These are phyloP conservation scores for Pardalotus punctatus DNA, from an alignment of 2,113 vertebrate genomes.

Conservation along the genomic window DNA sequence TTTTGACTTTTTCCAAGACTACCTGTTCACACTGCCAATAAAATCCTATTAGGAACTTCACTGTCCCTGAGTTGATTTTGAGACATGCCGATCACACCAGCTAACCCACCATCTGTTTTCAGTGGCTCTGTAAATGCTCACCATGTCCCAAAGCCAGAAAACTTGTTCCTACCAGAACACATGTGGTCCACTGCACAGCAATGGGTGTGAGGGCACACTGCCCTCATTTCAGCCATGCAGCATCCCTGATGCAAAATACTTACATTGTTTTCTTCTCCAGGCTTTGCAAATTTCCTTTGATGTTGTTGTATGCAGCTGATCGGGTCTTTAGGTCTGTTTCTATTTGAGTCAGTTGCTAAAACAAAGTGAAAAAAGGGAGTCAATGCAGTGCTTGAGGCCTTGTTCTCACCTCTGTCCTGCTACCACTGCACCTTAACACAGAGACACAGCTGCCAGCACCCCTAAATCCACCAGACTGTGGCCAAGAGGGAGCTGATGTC, in stretches of 20 bases:
- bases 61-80: background rate
- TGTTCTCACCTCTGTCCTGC: background rate
- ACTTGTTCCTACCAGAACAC: background rate
- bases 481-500: fast-evolving
- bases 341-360: conserved; percentile 88
- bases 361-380: background rate
- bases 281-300: conserved; percentile 82
- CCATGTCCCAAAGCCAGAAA: background rate
- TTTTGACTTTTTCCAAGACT: background rate
- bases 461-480: fast-evolving
- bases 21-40: background rate
- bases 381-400: background rate
- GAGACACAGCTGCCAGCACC: background rate
- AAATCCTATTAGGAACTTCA: background rate
- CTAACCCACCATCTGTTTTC: background rate
- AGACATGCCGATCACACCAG: background rate
- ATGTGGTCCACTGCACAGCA: background rate
- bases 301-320: conserved; percentile 76
- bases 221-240: background rate
- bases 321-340: conserved; percentile 86
- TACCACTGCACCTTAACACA: background rate
- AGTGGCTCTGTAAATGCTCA: background rate
- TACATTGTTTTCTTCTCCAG: conserved; percentile 82
- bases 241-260: conserved; percentile 32
- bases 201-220: background rate